These are phyloP conservation scores for Phyllotreta striolata DNA, from an alignment of 2,888 invertebrate genomes.

Conservation along the genomic window DNA sequence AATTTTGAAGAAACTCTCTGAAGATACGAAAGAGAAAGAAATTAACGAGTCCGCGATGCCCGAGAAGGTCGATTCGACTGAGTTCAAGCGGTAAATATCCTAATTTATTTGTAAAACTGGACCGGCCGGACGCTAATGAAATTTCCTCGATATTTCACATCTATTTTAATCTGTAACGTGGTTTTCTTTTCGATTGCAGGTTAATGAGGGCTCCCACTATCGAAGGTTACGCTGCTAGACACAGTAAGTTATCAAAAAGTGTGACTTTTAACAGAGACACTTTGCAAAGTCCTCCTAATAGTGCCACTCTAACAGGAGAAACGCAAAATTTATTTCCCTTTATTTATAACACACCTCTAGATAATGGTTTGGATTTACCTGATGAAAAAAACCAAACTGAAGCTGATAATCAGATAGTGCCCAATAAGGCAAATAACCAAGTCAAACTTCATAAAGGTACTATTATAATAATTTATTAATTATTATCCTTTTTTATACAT, in stretches of 20 bases:
- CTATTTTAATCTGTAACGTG: background rate
- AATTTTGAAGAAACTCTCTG: constrained; percentile 83
- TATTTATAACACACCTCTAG: constrained; percentile 57
- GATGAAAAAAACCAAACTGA: constrained; percentile 65
- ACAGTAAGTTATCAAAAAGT: constrained; percentile 87
- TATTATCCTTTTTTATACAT: background rate
- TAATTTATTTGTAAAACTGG: background rate
- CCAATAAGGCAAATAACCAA: constrained; percentile 68
- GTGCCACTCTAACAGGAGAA: constrained; percentile 50
- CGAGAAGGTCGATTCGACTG: constrained; percentile 62
- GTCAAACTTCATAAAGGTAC: constrained; percentile 67
- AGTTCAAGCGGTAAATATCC: constrained; percentile 64
- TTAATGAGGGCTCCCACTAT: constrained; percentile 83
- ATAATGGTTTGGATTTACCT: constrained; percentile 51
- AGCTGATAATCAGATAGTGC: constrained; percentile 65
- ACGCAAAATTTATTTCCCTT: constrained; percentile 52
- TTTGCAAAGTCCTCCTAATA: constrained; percentile 77
- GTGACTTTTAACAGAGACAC: constrained; percentile 88
- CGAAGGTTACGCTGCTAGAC: constrained; percentile 88
- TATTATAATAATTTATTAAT: constrained; percentile 7
- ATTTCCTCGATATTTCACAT: background rate
- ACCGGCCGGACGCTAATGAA: background rate
- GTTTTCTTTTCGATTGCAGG: constrained; percentile 46
- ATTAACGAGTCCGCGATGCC: constrained; percentile 46
- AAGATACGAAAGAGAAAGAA: constrained; percentile 62